Conservation (phyloP, 2,113 vertebrate genomes). For the Crotalus horridus region DNA sequence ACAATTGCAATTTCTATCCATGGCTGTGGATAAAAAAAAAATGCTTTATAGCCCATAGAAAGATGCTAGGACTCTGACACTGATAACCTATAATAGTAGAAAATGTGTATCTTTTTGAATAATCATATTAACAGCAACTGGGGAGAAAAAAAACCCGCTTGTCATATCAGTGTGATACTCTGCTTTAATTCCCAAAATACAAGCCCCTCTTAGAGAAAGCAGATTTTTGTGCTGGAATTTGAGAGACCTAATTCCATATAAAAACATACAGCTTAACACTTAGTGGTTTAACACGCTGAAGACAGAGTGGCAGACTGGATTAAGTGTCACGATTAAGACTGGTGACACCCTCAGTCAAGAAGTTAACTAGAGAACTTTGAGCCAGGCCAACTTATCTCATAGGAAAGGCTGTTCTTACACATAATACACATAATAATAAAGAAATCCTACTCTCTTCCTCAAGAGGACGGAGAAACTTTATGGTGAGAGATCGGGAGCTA, state of each 20-base stretch:
- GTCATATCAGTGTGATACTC: neutral
- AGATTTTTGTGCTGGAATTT: neutral
- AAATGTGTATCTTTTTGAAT: neutral
- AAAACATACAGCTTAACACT: neutral
- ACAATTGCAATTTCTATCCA: neutral
- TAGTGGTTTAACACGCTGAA: neutral
- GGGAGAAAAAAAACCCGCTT: neutral
- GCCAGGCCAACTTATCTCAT: neutral
- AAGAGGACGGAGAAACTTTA: neutral
- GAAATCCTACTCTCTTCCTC: too few species aligned
- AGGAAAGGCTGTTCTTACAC: neutral
- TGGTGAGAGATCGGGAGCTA: neutral
- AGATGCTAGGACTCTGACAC: neutral
- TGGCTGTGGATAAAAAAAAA: neutral
- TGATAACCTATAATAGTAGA: neutral
- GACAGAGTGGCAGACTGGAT: neutral
- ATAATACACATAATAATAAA: neutral
- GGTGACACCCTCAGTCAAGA: neutral
- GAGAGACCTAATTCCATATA: neutral
- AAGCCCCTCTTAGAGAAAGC: neutral
- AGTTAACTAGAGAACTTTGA: neutral
- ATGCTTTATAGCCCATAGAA: neutral
- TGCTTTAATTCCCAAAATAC: neutral
- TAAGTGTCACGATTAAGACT: neutral
- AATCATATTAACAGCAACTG: neutral